Evolutionary conservation across 1,140 invertebrate genomes (phyloP).

Genomic region (Sycobia sp.): DNA sequence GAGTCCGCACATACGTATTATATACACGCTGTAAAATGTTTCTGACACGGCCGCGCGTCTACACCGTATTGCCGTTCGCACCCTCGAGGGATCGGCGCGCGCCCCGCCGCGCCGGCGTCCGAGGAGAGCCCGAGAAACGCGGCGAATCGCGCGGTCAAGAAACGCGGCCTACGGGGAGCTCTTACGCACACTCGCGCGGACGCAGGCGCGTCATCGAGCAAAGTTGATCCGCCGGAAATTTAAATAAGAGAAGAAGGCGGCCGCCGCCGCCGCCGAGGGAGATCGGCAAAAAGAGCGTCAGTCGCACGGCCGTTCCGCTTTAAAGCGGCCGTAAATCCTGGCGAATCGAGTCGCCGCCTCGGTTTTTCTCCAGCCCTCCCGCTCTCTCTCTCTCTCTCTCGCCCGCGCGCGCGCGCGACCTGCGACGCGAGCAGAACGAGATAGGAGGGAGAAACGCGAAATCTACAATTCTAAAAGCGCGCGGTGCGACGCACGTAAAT

Average conservation of each 20-base stretch:
- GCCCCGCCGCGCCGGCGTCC: too few species aligned
- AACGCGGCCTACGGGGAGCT: not conserved
- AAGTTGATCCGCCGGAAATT: constrained; percentile 26
- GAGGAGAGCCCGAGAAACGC: constrained; percentile 19
- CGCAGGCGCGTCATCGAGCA: too few species aligned
- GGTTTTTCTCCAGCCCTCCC: too few species aligned
- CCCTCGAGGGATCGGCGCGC: too few species aligned
- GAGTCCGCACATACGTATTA: too few species aligned
- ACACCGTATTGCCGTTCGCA: too few species aligned
- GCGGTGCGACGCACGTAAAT: too few species aligned
- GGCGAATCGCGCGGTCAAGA: constrained; percentile 33
- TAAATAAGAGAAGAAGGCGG: constrained; percentile 11
- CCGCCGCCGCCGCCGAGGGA: not conserved
- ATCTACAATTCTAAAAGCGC: constrained; percentile 63
- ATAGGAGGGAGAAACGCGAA: constrained; percentile 46
- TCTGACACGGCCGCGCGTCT: constrained; percentile 34
- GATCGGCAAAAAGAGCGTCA: constrained; percentile 1
- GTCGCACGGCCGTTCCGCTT: constrained; percentile 9
- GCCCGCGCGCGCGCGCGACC: too few species aligned
- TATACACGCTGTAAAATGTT: constrained; percentile 55
- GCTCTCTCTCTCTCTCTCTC: not conserved
- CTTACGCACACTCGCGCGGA: not conserved
- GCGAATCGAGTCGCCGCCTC: too few species aligned
- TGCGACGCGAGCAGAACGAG: too few species aligned
- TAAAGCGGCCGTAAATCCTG: constrained; percentile 23